Base-by-base conservation (phyloP, 1,140 invertebrate species). In the Drosophila subobscura region DNA sequence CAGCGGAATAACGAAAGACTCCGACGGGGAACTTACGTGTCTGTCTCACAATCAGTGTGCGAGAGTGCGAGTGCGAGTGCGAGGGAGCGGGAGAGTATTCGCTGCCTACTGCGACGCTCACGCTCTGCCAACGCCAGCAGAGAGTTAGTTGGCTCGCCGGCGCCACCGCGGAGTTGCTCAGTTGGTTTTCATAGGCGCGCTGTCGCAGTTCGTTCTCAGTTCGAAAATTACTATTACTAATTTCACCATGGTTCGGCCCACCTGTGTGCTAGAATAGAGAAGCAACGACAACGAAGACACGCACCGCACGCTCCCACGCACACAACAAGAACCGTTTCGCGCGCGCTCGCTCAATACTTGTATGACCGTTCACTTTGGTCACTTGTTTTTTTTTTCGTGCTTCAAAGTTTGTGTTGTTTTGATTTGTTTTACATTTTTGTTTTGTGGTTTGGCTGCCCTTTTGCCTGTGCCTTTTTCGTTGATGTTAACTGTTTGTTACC, bases 21-120 rank as follows among this genome's bases (percentile, higher is more conserved):
- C 70, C 70, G 80, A 74, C 81, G 59, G 73, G 58, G 70, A 72
- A 77, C 79, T 77, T 76, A 72, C 79, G 68, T 83, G 79, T 83
- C 75, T 75, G 22, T 42, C 41, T 16, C 25, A 14, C 27, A 14
- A 14, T 55, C 37, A 50, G 57, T 22, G 57, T n/a, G 29, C n/a
- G 54, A 25, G 53, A 27, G 40, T 1, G 16, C 16, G 33, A 27
- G 40, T 1, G 16, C 16, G 33, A 16, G 5, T 2, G 23, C 14
- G 49, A 29, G 49, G 16, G 49, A 50, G n/a, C 12, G 47, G 27
- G 49, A 33, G 50, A 52, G 50, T 0, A 37, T 12, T 4, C 10
- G 33, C 10, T 27, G 25, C 5, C 27, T 12, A n/a, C 25, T 45
- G 46, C 40, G 66, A 53, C 66, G 50, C 40, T 40, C 10, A 47